Percentiles rank a stretch among this genome's conserved stretches.
Conservation (phyloP, 2,797 vertebrate genomes). For the Cercopithecus mitis region DNA sequence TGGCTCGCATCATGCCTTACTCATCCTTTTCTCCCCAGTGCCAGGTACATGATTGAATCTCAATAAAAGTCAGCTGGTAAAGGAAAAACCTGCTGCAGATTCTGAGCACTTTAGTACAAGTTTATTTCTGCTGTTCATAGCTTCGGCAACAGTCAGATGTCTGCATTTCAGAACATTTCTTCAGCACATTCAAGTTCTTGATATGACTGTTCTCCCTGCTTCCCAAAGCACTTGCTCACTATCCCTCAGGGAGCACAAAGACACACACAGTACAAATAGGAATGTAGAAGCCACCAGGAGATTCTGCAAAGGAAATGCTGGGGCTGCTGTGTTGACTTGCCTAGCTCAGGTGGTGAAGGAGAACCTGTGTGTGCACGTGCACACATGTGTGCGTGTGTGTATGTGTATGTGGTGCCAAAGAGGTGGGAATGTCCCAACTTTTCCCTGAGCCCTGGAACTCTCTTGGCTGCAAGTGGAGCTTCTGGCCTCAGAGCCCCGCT, state of each 20-base stretch:
- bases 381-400: rapidly evolving
- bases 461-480: background rate
- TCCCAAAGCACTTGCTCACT: background rate
- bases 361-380: background rate
- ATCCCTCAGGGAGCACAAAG: background rate
- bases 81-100: background rate
- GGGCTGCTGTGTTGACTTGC: background rate
- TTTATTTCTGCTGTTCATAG: rapidly evolving
- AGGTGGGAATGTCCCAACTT: background rate
- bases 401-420: background rate
- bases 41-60: background rate
- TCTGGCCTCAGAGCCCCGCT: background rate
- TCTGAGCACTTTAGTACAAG: background rate
- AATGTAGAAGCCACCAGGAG: background rate
- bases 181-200: background rate
- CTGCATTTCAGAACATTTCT: background rate
- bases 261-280: too few species aligned
- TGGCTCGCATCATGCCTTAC: background rate
- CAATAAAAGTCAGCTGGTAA: background rate
- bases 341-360: background rate
- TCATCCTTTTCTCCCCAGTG: background rate
- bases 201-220: background rate
- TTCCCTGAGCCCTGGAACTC: background rate
- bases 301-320: background rate
- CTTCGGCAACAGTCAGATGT: rapidly evolving